Base-by-base conservation (phyloP, 2,888 invertebrate species). In the Lasioglossum calceatum region DNA sequence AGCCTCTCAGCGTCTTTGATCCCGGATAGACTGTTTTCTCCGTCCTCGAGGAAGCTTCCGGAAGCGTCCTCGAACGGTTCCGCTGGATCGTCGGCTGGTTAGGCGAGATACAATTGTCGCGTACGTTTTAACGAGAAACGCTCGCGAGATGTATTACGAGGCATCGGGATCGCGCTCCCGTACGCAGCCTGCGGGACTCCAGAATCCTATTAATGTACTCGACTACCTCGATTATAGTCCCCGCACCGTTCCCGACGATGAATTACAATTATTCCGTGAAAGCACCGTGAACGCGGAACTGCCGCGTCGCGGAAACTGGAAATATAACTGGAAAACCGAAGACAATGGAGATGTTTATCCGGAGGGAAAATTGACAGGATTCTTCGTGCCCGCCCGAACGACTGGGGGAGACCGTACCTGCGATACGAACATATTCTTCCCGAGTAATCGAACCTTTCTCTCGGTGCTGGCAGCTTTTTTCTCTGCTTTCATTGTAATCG, bases 191-290 rank as follows among this genome's bases (percentile, higher is more conserved):
- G 50, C 76, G 72, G 81, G 85, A 84, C 85, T 71, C 42, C 72
- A 32, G 81, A 87, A 87, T 86, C 86, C 88, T 90, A 87, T 91
- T 91, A 91, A 88, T 77, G 87, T 87, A 77, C 78, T 86, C 84
- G 70, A 87, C 73, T 87, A 81, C 84, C 79, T 76, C 84, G 81
- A 83, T 81, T 87, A 87, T 77, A 78, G 81, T 61, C 78, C 71
- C 74, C 14, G 12, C 70, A 2, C 42, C 82, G 76, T 87, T 81
- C 71, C 50, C 78, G 82, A 73, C 87, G 87, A 86, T 86, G 79
- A 86, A 86, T 82, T 82, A 79, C 87, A 87, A 86, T 86, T 86
- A 86, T 58, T 50, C 79, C 58, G 71, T 73, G 87, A 87, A 86
- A 86, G 82, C 78, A 78, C 77, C 87, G 87, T 47, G 82, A 85